phyloP scores from a whole-genome alignment of 2,113 vertebrate species.

The Balaeniceps rex region DNA sequence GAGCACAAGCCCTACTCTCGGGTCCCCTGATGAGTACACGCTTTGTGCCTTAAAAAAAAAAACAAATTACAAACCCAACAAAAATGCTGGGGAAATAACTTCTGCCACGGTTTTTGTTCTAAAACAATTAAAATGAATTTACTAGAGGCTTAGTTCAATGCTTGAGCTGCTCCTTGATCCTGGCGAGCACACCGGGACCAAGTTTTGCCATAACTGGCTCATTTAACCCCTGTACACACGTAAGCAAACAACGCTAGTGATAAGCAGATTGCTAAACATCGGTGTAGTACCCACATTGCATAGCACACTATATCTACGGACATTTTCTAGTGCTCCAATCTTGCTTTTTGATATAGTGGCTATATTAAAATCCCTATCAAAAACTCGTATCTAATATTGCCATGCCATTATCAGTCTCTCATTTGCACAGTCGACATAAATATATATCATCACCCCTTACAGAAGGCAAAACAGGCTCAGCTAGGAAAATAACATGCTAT shows the following conservation, averaged over 20 bases:
- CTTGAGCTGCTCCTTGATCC: neutral
- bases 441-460: neutral
- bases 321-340: neutral
- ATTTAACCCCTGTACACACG: neutral
- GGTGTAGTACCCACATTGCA: neutral
- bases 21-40: fast-evolving
- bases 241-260: too few species aligned
- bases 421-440: neutral
- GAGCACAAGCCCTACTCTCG: neutral
- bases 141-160: neutral
- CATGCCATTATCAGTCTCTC: neutral
- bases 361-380: neutral
- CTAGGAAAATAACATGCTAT: fast-evolving
- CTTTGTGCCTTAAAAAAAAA: neutral
- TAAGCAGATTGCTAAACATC: fast-evolving
- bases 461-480: neutral
- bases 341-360: neutral
- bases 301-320: fast-evolving
- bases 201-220: neutral
- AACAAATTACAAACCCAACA: neutral
- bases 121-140: neutral
- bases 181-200: neutral
- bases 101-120: neutral
- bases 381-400: neutral
- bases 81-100: neutral